These are phyloP conservation scores for Cherax destructor DNA, from an alignment of 1,140 invertebrate species.

Conservation along the genomic window DNA sequence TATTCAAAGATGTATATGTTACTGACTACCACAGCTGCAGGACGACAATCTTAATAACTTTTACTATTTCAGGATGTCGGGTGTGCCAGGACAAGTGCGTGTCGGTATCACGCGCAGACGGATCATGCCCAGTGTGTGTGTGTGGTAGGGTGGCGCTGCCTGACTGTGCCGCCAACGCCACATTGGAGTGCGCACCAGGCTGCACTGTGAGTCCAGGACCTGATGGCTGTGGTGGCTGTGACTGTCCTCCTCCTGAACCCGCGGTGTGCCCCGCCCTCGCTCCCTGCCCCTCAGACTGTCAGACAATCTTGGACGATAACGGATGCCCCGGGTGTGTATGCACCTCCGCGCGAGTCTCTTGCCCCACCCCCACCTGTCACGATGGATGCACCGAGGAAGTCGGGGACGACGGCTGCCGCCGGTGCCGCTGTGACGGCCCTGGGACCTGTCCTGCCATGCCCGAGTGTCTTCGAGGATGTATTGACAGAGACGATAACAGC, in stretches of 20 bases:
- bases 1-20: background rate
- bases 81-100: slow-evolving; percentile 18
- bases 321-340: slow-evolving; percentile 46
- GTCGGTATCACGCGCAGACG: slow-evolving; percentile 30
- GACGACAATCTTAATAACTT: no score
- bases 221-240: slow-evolving; percentile 30
- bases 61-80: slow-evolving; percentile 15
- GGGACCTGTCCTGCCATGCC: slow-evolving; percentile 31
- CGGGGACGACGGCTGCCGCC: slow-evolving; percentile 26
- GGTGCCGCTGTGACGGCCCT: slow-evolving; percentile 24
- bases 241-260: slow-evolving; percentile 6
- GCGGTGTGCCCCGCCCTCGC: slow-evolving; percentile 29
- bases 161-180: slow-evolving; percentile 25
- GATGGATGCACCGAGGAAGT: slow-evolving; percentile 36
- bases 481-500: slow-evolving; percentile 26
- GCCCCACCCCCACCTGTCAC: slow-evolving; percentile 31
- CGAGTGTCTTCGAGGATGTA: slow-evolving; percentile 36
- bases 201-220: background rate
- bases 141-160: slow-evolving; percentile 22
- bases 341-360: background rate
- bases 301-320: slow-evolving; percentile 29
- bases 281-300: slow-evolving; percentile 28
- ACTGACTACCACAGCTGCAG: no score
- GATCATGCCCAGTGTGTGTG: slow-evolving; percentile 41
- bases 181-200: background rate